Conservation (phyloP, 1,140 invertebrate genomes). For the Brachionus paranguensis region DNA sequence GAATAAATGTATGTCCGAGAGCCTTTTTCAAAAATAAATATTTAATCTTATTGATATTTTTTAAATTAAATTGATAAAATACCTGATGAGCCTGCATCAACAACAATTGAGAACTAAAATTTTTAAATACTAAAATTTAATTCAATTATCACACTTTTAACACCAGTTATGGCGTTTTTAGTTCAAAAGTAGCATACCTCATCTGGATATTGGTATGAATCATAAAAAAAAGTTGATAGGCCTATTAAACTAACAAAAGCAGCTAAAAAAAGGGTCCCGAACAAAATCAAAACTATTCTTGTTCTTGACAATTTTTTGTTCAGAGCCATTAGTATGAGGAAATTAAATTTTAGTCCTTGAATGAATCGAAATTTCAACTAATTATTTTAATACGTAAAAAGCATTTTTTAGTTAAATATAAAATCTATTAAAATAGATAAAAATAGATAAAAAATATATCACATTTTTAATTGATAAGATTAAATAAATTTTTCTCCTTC, state of each 20-base stretch:
- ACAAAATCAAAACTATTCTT: neutral
- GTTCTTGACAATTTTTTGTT: neutral
- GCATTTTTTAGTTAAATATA: neutral
- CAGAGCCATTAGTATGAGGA: neutral
- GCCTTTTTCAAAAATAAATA: neutral
- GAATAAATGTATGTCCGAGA: neutral
- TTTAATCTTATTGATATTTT: neutral
- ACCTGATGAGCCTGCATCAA: slow-evolving; percentile 40
- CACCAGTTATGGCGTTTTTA: too few relatives aligned
- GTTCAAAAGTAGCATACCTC: neutral
- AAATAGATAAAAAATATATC: neutral
- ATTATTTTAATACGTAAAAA: neutral
- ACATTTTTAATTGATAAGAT: neutral
- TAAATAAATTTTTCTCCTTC: neutral
- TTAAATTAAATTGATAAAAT: neutral
- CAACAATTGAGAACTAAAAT: slow-evolving; percentile 23
- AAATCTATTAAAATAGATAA: neutral
- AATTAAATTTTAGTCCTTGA: neutral
- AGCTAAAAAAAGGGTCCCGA: neutral
- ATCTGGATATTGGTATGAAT: neutral
- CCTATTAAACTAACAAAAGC: neutral
- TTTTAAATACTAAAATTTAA: neutral
- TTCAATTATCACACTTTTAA: too few relatives aligned
- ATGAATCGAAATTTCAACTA: neutral
- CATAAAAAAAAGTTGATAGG: neutral